These are phyloP conservation scores for Amblyraja radiata DNA, from an alignment of 2,797 vertebrate species.

Conservation along the genomic window DNA sequence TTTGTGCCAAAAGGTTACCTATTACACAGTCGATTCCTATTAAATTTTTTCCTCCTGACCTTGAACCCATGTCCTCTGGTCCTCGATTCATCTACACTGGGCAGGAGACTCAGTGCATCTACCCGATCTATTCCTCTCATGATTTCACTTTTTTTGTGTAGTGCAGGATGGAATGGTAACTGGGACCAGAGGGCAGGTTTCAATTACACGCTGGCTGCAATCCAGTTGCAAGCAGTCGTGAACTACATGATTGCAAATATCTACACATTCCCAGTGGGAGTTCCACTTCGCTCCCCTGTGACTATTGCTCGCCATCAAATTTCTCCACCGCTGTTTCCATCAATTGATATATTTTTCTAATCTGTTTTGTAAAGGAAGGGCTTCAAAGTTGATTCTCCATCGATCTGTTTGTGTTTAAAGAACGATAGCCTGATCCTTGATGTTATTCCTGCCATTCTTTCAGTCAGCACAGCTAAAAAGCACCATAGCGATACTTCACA, in stretches of 20 bases:
- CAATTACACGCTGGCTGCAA: background rate
- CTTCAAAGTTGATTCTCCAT: background rate
- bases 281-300: background rate
- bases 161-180: background rate
- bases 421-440: background rate
- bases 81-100: too few species aligned
- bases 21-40: too few species aligned
- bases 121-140: too few species aligned
- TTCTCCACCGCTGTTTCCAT: background rate
- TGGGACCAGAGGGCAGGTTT: background rate
- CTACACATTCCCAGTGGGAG: background rate
- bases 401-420: background rate
- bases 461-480: background rate
- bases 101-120: too few species aligned
- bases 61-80: too few species aligned
- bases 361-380: background rate
- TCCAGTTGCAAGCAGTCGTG: background rate
- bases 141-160: background rate
- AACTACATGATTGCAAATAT: background rate
- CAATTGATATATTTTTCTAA: conserved; percentile 1
- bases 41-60: too few species aligned
- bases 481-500: background rate
- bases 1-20: too few species aligned
- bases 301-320: background rate
- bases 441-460: background rate